phyloP scores from a whole-genome alignment of 2,888 invertebrate genomes.

The Ochropleura plecta region DNA sequence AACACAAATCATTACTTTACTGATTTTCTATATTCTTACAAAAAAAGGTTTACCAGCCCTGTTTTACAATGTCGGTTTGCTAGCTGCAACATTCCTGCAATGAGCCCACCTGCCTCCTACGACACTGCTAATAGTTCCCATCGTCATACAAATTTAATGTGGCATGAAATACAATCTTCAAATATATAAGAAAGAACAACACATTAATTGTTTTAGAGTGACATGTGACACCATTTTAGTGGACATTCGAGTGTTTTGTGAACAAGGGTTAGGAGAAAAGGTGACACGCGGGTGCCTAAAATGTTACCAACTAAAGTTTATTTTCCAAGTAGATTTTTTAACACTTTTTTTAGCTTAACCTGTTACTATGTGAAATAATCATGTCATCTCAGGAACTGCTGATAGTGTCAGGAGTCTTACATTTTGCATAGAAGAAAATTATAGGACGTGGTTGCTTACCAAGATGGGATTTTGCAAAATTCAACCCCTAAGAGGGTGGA shows the following conservation, averaged over 20 bases:
- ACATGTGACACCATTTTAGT: constrained; percentile 25
- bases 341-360: no score
- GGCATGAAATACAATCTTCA: constrained; percentile 34
- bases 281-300: constrained; percentile 11
- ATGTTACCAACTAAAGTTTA: neutral
- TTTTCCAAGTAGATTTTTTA: no score
- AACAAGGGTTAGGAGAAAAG: neutral
- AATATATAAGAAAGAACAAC: constrained; percentile 23
- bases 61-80: neutral
- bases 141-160: constrained; percentile 13
- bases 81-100: constrained; percentile 38
- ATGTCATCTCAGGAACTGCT: no score
- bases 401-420: no score
- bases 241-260: constrained; percentile 4
- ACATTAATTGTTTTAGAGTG: constrained; percentile 13
- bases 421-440: no score
- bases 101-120: constrained; percentile 35
- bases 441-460: no score
- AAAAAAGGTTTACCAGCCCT: constrained; percentile 1
- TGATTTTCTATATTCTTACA: no score
- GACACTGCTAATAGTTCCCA: constrained; percentile 15
- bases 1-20: no score
- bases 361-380: no score
- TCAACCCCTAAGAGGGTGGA: no score
- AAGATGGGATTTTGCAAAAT: no score